A percentile compares a stretch with the other conserved stretches of the same genome.
These are phyloP conservation scores for Australoheros scitulus DNA, from an alignment of 2,113 vertebrate genomes.

Conservation along the genomic window DNA sequence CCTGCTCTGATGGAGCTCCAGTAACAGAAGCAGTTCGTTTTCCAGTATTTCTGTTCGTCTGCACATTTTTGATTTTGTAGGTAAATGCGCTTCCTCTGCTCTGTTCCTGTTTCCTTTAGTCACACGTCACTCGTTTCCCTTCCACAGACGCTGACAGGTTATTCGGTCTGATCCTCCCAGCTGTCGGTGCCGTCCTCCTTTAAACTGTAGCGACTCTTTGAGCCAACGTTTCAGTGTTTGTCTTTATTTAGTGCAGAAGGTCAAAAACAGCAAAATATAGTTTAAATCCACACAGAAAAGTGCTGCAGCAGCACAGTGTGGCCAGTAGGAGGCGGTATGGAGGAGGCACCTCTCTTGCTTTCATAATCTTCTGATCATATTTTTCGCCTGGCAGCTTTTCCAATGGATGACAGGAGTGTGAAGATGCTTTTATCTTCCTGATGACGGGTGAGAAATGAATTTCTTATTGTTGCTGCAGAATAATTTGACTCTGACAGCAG, in stretches of 20 bases:
- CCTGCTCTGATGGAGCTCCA: background rate
- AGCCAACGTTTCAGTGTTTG: background rate
- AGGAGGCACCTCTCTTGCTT: background rate
- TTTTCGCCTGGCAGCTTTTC: background rate
- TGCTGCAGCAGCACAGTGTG: background rate
- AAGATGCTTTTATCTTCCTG: background rate
- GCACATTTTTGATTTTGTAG: background rate
- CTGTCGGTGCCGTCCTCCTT: background rate
- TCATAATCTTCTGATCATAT: background rate
- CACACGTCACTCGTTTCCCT: background rate
- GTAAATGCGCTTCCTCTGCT: background rate
- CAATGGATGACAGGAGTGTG: background rate
- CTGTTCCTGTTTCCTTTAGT: background rate
- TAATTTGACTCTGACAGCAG: background rate
- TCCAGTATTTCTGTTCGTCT: background rate
- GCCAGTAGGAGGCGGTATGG: background rate
- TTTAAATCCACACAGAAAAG: rapidly evolving
- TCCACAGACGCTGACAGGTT: background rate
- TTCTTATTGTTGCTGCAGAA: rapidly evolving
- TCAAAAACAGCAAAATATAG: background rate
- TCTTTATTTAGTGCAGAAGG: rapidly evolving
- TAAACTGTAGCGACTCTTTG: background rate
- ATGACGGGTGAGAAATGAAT: rapidly evolving
- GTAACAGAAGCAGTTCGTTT: background rate
- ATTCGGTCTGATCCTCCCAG: background rate